Percentiles rank a stretch among this genome's conserved stretches.
Conservation (phyloP, 2,797 vertebrate genomes). For the Tragopan temminckii region DNA sequence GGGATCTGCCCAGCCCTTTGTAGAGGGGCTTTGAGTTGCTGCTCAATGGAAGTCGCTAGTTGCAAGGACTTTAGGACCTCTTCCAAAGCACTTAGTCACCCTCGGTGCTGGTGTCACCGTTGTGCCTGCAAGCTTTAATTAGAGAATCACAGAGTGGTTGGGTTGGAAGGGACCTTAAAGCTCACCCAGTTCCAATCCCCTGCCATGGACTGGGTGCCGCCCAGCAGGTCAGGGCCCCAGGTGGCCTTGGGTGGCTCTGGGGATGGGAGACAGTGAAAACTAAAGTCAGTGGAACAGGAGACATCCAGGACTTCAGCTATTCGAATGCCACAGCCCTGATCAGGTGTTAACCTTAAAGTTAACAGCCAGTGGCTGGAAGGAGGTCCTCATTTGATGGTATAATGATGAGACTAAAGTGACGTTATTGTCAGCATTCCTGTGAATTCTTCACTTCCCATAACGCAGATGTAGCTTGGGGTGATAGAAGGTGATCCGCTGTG, state of each 20-base stretch:
- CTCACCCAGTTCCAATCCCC: no score
- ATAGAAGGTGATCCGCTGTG: neutral
- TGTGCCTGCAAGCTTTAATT: neutral
- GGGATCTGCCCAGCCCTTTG: neutral
- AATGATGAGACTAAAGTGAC: neutral
- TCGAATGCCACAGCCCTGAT: neutral
- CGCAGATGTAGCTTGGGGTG: neutral
- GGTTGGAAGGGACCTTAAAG: no score
- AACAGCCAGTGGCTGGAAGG: neutral
- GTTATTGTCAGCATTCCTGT: constrained; percentile 21
- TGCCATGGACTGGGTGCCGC: neutral
- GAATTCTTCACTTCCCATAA: constrained; percentile 19
- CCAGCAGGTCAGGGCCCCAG: no score
- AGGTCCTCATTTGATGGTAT: neutral
- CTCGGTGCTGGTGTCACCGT: neutral
- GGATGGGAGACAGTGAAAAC: neutral
- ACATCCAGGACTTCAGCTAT: neutral
- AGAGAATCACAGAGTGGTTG: no score
- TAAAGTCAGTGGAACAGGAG: neutral
- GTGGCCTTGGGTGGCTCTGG: no score
- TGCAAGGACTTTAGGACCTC: accelerated
- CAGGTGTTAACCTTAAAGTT: neutral
- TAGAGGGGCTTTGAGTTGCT: neutral
- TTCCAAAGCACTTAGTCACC: neutral
- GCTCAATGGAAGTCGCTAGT: neutral